Base-by-base conservation (phyloP, 2,888 invertebrate genomes). In the Leistus spinibarbis region DNA sequence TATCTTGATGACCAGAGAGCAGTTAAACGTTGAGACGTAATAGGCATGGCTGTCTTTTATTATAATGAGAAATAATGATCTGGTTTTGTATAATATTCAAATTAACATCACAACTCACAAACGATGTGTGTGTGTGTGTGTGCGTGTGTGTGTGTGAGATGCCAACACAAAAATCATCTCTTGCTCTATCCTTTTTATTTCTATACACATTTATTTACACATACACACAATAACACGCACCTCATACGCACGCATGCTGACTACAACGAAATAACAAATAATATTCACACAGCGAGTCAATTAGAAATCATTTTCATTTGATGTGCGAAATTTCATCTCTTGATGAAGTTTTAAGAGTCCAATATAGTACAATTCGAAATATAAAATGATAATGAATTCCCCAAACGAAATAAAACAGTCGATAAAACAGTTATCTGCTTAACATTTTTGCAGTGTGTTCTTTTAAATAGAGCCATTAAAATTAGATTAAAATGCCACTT, bases 21-120 rank as follows among this genome's bases (percentile, higher is more conserved):
- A 67, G 73, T 73, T 73, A 73, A 67, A 72, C 23, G 72, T 66
- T 57, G 72, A 65, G 57, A 56, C 72, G 65, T 66, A 66, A 67
- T 65, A 66, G 73, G 60, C 73, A 73, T 65, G 73, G 67, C 73
- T 67, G 73, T 73, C 73, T 73, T 73, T 73, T 73, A 73, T 73
- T 73, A 73, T 73, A 73, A 73, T 73, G 73, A 73, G 73, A 73
- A 73, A 73, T 73, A 73, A 73, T 73, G 73, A 73, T 73, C 73
- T 73, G 73, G 73, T 73, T 73, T 73, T 62, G 73, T 73, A 73
- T 73, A 73, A 73, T 73, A 73, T 73, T 73, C 73, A 73, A 73
- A 73, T 73, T 73, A 73, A 73, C 73, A 73, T 67, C 73, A 73
- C 73, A 73, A 73, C 73, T 73, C 67, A 73, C 66, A 73, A 62